Conservation (phyloP, 1,140 invertebrate species). For the Cheumatopsyche charites region DNA sequence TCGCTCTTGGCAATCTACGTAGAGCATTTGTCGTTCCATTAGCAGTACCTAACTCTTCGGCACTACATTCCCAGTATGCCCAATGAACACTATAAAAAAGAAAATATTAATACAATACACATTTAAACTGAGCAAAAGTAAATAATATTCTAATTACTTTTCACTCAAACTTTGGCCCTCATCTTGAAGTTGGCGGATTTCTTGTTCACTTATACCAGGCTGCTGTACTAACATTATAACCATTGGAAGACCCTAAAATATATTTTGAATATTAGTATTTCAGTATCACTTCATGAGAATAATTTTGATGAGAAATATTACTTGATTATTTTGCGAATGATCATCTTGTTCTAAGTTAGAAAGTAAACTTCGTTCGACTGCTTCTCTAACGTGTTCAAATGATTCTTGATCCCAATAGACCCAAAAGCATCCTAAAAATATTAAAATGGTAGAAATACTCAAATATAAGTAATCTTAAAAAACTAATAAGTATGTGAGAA, state of each 20-base stretch:
- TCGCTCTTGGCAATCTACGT: slow-evolving; percentile 76
- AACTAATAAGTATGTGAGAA: too few species aligned
- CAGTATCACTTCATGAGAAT: slow-evolving; percentile 13
- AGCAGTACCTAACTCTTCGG: slow-evolving; percentile 67
- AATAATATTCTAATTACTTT: slow-evolving; percentile 63
- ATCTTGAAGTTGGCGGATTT: slow-evolving; percentile 79
- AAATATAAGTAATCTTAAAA: neutral
- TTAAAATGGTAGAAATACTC: neutral
- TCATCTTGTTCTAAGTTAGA: slow-evolving; percentile 92
- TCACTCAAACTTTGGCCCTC: slow-evolving; percentile 90
- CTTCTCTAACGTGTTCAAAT: slow-evolving; percentile 90
- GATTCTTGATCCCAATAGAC: slow-evolving; percentile 91
- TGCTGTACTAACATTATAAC: slow-evolving; percentile 91
- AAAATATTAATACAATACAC: slow-evolving; percentile 1
- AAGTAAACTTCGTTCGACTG: slow-evolving; percentile 88
- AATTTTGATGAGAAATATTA: slow-evolving; percentile 23
- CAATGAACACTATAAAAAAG: slow-evolving; percentile 74
- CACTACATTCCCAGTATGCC: slow-evolving; percentile 82
- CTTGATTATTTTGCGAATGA: slow-evolving; percentile 44
- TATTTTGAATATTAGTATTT: slow-evolving; percentile 44
- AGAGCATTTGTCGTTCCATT: slow-evolving; percentile 64
- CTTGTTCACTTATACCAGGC: slow-evolving; percentile 80
- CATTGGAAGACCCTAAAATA: slow-evolving; percentile 82
- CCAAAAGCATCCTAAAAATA: slow-evolving; percentile 76
- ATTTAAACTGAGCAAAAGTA: slow-evolving; percentile 11